phyloP scores from a whole-genome alignment of 2,888 invertebrate genomes.

The Chymomyza fuscimana region DNA sequence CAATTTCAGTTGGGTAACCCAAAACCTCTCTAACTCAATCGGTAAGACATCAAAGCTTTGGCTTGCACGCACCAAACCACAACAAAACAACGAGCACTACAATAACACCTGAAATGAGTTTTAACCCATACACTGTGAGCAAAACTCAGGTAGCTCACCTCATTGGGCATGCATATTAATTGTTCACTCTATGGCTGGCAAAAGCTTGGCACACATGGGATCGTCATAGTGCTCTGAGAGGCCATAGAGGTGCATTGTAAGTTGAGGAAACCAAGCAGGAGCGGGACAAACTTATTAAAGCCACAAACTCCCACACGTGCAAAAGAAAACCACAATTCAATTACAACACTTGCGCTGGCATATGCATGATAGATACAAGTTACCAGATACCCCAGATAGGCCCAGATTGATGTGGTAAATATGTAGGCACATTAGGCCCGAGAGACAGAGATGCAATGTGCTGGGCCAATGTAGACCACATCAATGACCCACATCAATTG shows the following conservation, averaged over 20 bases:
- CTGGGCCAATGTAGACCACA: background rate
- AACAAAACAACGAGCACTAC: background rate
- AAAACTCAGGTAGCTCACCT: background rate
- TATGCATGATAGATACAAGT: background rate
- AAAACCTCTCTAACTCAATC: background rate
- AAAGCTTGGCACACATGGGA: background rate
- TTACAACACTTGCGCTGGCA: constrained; percentile 46
- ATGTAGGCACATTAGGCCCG: background rate
- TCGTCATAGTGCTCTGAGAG: background rate
- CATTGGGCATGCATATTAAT: constrained; percentile 44
- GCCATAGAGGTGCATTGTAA: background rate
- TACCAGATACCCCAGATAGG: constrained; percentile 22
- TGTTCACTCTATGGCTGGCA: background rate
- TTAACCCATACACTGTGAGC: too few relatives aligned
- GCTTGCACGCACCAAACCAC: background rate
- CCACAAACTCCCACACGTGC: constrained; percentile 40
- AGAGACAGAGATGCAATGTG: background rate
- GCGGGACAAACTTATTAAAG: background rate
- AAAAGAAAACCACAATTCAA: constrained; percentile 56
- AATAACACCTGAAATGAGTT: background rate
- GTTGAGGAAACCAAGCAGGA: background rate
- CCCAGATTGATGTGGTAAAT: background rate
- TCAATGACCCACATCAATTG: background rate
- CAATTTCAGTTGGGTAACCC: background rate
- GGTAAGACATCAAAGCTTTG: background rate